Evolutionary conservation across 2,113 vertebrate species (phyloP).

Genomic region (Leuciscus idus): DNA sequence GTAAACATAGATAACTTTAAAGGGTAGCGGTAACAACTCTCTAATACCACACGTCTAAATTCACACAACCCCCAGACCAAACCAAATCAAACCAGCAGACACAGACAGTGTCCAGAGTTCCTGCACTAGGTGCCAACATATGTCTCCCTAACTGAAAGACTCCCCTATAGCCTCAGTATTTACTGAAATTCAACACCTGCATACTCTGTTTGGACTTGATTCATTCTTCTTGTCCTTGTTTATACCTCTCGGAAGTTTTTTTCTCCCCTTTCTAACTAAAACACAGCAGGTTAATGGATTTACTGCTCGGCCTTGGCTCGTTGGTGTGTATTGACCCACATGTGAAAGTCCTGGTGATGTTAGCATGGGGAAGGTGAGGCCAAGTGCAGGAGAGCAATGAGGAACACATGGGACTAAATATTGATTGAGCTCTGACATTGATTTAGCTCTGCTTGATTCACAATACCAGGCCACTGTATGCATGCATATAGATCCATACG

Average conservation of each 20-base stretch:
- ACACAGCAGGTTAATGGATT: conserved; percentile 26
- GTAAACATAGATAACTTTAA: conserved; percentile 35
- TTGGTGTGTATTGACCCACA: conserved; percentile 64
- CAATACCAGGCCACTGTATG: conserved; percentile 66
- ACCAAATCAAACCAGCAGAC: conserved; percentile 21
- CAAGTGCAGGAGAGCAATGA: conserved; percentile 55
- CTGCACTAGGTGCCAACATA: not conserved
- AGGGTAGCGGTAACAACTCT: conserved; percentile 27
- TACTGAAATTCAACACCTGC: conserved; percentile 6
- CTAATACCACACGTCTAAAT: conserved; percentile 1
- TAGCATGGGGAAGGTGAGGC: conserved; percentile 63
- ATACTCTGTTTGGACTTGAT: not conserved
- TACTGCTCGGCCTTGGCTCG: conserved; percentile 16
- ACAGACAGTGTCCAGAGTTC: not conserved
- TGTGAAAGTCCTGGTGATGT: conserved; percentile 60
- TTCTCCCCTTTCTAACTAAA: conserved; percentile 21
- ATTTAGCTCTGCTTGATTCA: conserved; percentile 79
- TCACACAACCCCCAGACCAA: conserved; percentile 7
- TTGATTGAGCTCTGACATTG: conserved; percentile 81
- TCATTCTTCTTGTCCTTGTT: conserved; percentile 12
- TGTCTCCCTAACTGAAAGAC: conserved; percentile 14
- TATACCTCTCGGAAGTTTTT: conserved; percentile 14
- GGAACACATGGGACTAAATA: conserved; percentile 75
- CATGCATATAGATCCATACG: conserved; percentile 59
- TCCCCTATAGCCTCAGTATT: not conserved